These are phyloP conservation scores for Takifugu ocellatus DNA, from an alignment of 2,797 vertebrate species.

Conservation along the genomic window DNA sequence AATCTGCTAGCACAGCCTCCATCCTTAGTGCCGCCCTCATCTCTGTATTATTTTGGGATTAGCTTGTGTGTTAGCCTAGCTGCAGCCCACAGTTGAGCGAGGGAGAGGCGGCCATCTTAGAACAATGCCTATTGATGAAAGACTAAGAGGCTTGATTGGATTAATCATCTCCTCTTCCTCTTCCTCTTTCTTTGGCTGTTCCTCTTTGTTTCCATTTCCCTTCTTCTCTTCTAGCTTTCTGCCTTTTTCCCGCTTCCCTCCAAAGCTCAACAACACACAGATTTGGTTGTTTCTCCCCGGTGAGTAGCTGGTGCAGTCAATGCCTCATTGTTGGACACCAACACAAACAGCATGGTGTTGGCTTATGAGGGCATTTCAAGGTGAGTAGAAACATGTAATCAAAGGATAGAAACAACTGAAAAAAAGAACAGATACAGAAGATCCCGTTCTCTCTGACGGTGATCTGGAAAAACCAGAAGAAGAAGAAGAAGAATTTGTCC, in stretches of 20 bases:
- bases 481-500: too few relatives aligned
- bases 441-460: too few relatives aligned
- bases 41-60: slow-evolving; percentile 71
- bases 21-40: slow-evolving; percentile 56
- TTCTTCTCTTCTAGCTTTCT: slow-evolving; percentile 38
- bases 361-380: slow-evolving; percentile 50
- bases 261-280: slow-evolving; percentile 39
- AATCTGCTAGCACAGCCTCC: slow-evolving; percentile 63
- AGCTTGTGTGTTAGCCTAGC: slow-evolving; percentile 67
- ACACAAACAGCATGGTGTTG: slow-evolving; percentile 46
- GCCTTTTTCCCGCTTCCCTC: slow-evolving; percentile 30
- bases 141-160: slow-evolving; percentile 77
- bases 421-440: too few relatives aligned
- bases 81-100: slow-evolving; percentile 57
- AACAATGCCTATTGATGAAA: slow-evolving; percentile 77
- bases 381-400: slow-evolving; percentile 43
- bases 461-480: too few relatives aligned
- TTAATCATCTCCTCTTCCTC: slow-evolving; percentile 65
- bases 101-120: slow-evolving; percentile 73
- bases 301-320: slow-evolving; percentile 23
- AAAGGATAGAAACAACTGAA: slow-evolving; percentile 31
- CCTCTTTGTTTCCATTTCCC: not conserved
- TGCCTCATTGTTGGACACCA: slow-evolving; percentile 42
- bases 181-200: slow-evolving; percentile 28
- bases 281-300: slow-evolving; percentile 35